phyloP scores from a whole-genome alignment of 1,140 invertebrate species.

The Meloidogyne floridensis region DNA sequence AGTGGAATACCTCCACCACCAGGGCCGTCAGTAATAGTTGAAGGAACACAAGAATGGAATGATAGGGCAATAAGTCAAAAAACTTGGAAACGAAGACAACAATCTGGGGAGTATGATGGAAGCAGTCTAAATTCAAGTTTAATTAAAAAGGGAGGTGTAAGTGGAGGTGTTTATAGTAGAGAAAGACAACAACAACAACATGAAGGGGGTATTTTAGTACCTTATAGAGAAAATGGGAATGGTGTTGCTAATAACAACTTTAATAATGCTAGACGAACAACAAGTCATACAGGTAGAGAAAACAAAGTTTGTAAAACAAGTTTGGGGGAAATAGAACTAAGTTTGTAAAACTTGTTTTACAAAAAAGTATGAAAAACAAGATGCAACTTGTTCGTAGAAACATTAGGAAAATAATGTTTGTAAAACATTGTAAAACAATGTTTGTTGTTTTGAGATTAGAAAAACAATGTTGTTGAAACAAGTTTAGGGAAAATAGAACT shows the following conservation, averaged over 20 bases:
- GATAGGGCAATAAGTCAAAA: slow-evolving; percentile 59
- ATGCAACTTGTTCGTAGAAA: not conserved
- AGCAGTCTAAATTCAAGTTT: slow-evolving; percentile 45
- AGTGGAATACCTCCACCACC: slow-evolving; percentile 27
- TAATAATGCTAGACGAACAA: slow-evolving; percentile 9
- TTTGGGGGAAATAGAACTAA: not conserved
- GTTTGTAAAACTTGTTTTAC: slow-evolving; percentile 28
- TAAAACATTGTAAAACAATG: not conserved
- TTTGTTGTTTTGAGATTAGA: too few species aligned
- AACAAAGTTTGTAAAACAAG: not conserved
- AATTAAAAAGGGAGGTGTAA: slow-evolving; percentile 27
- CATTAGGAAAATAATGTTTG: not conserved
- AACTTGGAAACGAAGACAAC: slow-evolving; percentile 63
- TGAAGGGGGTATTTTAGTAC: not conserved
- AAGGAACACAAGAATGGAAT: slow-evolving; percentile 57
- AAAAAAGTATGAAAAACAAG: too few species aligned
- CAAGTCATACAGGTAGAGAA: not conserved
- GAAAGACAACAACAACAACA: not conserved
- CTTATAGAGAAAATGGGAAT: slow-evolving; percentile 6
- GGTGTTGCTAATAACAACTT: slow-evolving; percentile 4
- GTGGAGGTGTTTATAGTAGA: not conserved
- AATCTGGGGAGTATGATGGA: slow-evolving; percentile 62
- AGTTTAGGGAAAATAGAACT: not conserved
- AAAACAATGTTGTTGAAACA: not conserved
- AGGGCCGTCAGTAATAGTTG: slow-evolving; percentile 23